Percentiles rank a stretch among this genome's conserved stretches.
Evolutionary conservation across 2,888 invertebrate species (phyloP).

Genomic region (Stenoptilia bipunctidactyla): DNA sequence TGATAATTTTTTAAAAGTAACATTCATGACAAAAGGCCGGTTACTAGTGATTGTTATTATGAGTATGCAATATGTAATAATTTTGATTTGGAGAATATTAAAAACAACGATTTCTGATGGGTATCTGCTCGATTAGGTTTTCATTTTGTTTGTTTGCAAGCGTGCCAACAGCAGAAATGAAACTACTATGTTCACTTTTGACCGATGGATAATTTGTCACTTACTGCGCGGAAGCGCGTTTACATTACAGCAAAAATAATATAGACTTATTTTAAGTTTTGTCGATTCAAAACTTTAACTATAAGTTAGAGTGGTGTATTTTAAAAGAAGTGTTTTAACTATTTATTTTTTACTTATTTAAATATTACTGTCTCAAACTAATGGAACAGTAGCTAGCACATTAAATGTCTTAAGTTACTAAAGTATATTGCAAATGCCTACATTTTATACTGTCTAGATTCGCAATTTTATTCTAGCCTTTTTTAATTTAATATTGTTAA

Average conservation of each 20-base stretch:
- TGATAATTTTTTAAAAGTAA: background rate
- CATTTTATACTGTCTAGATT: slow-evolving; percentile 23
- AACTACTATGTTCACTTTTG: slow-evolving; percentile 24
- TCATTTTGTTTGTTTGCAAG: slow-evolving; percentile 59
- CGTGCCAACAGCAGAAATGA: slow-evolving; percentile 57
- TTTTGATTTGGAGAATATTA: slow-evolving; percentile 35
- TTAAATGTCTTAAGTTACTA: slow-evolving; percentile 36
- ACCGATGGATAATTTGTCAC: slow-evolving; percentile 17
- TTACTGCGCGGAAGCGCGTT: slow-evolving; percentile 19
- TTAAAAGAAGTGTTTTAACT: slow-evolving; percentile 41
- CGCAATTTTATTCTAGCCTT: slow-evolving; percentile 23
- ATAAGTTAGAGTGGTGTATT: slow-evolving; percentile 66
- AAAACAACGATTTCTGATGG: slow-evolving; percentile 30
- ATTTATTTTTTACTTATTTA: slow-evolving; percentile 56
- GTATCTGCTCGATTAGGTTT: slow-evolving; percentile 44
- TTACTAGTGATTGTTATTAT: slow-evolving; percentile 28
- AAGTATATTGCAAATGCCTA: slow-evolving; percentile 25
- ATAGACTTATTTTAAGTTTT: slow-evolving; percentile 69
- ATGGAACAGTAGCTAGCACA: slow-evolving; percentile 31
- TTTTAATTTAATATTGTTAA: slow-evolving; percentile 27
- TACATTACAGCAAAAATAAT: slow-evolving; percentile 32
- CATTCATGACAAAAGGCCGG: slow-evolving; percentile 49
- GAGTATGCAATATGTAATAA: slow-evolving; percentile 23
- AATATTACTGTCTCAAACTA: slow-evolving; percentile 45
- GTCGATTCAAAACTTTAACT: slow-evolving; percentile 68